Conservation (phyloP, 2,797 vertebrate species). For the Ctenochaetus hawaiiensis region DNA sequence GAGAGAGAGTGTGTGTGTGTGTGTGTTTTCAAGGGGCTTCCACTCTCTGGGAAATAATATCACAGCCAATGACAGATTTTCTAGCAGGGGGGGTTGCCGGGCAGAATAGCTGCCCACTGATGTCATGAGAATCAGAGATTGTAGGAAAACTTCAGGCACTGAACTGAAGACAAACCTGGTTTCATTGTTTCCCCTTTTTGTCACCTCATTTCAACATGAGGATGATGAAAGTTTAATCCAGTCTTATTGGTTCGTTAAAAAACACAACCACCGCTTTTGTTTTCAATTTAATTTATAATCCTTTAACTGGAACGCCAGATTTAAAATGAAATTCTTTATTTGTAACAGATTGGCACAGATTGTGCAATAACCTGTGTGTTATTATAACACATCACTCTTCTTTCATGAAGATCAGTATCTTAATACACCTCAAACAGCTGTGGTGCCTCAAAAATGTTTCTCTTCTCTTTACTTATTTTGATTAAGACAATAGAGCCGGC, state of each 20-base stretch:
- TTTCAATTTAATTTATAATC: background rate
- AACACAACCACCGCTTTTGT: background rate
- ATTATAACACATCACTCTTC: no score
- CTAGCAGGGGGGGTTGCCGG: slow-evolving; percentile 51
- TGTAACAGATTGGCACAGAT: background rate
- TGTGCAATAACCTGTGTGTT: no score
- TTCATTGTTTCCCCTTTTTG: background rate
- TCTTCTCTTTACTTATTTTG: no score
- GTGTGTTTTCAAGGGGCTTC: slow-evolving; percentile 48
- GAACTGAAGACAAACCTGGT: slow-evolving; percentile 6
- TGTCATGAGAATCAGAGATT: slow-evolving; percentile 82
- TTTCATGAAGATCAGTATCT: no score
- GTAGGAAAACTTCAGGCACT: slow-evolving; percentile 27
- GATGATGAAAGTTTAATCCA: background rate
- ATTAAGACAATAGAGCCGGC: no score
- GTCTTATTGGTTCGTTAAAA: background rate
- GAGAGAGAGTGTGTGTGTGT: slow-evolving; percentile 32
- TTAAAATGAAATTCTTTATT: background rate
- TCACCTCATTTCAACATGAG: background rate
- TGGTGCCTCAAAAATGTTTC: no score
- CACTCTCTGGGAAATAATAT: slow-evolving; percentile 79
- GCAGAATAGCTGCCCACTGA: slow-evolving; percentile 81
- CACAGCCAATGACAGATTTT: slow-evolving; percentile 84
- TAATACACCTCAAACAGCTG: no score
- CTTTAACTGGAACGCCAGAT: background rate